Percentiles rank a stretch among this genome's conserved stretches.
phyloP scores from a whole-genome alignment of 2,888 invertebrate species.

The Euclidia mi region DNA sequence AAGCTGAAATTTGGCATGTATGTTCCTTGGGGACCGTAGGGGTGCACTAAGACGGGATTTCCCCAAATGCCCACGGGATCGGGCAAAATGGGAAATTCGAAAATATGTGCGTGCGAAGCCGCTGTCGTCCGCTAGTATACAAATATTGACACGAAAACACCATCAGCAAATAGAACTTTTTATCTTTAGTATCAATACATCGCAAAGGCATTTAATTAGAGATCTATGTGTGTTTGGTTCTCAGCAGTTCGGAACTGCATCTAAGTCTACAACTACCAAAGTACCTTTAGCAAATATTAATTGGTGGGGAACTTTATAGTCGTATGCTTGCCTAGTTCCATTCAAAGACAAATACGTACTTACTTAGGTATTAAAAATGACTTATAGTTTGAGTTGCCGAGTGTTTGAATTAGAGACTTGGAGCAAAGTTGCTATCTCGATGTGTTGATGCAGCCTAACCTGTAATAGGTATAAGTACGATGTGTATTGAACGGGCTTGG shows the following conservation, averaged over 20 bases:
- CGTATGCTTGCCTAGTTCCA: conserved; percentile 62
- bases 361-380: conserved; percentile 59
- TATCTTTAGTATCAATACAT: conserved; percentile 25
- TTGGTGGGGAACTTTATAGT: conserved; percentile 68
- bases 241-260: conserved; percentile 65
- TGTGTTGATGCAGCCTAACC: conserved; percentile 21
- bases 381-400: conserved; percentile 63
- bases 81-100: too few relatives aligned
- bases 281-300: conserved; percentile 82
- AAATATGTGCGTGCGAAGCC: too few relatives aligned
- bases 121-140: too few relatives aligned
- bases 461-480: background rate
- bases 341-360: conserved; percentile 73
- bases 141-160: too few relatives aligned
- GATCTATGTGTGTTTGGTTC: conserved; percentile 47
- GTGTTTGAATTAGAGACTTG: conserved; percentile 58
- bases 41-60: too few relatives aligned
- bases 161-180: background rate
- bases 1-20: too few relatives aligned
- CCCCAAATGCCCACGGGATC: too few relatives aligned
- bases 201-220: conserved; percentile 57
- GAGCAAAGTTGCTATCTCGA: conserved; percentile 11
- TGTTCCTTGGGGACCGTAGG: too few relatives aligned
- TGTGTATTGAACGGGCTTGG: too few relatives aligned
- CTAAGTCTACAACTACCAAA: conserved; percentile 70